Conservation (phyloP, 1,140 invertebrate genomes). For the Lordiphosa stackelbergi region DNA sequence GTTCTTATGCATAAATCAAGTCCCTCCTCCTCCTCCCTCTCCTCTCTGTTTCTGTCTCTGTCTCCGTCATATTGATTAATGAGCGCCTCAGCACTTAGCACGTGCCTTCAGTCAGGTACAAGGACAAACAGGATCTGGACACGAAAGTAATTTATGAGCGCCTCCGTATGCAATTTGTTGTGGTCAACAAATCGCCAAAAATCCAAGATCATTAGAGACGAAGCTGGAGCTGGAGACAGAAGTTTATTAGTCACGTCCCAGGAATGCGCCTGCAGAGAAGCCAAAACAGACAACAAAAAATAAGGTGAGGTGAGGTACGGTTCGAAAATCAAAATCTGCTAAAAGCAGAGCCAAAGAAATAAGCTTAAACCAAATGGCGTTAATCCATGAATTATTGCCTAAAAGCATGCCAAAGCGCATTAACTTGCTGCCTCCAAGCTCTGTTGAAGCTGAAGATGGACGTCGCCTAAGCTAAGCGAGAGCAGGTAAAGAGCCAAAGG, state of each 20-base stretch:
- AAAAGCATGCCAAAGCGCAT: conserved; percentile 77
- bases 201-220: conserved; percentile 40
- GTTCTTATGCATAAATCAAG: conserved; percentile 64
- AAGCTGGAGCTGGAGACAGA: conserved; percentile 17
- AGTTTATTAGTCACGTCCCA: conserved; percentile 73
- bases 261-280: conserved; percentile 46
- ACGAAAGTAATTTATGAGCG: conserved; percentile 59
- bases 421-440: conserved; percentile 41
- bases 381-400: conserved; percentile 77
- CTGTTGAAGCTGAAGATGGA: conserved; percentile 33
- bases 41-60: neutral
- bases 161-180: conserved; percentile 57
- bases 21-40: conserved; percentile 1
- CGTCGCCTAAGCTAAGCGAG: conserved; percentile 5
- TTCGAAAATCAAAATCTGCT: conserved; percentile 57
- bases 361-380: conserved; percentile 75
- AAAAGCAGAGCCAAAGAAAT: conserved; percentile 66
- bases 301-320: conserved; percentile 64
- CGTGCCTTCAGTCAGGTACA: conserved; percentile 63
- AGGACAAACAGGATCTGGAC: conserved; percentile 32
- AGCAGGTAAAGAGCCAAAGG: conserved; percentile 36
- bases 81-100: conserved; percentile 60
- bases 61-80: conserved; percentile 58
- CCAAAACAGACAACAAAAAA: conserved; percentile 7
- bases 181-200: conserved; percentile 71